These are phyloP conservation scores for Bryconaethiops microstoma DNA, from an alignment of 2,797 vertebrate genomes.

Conservation along the genomic window DNA sequence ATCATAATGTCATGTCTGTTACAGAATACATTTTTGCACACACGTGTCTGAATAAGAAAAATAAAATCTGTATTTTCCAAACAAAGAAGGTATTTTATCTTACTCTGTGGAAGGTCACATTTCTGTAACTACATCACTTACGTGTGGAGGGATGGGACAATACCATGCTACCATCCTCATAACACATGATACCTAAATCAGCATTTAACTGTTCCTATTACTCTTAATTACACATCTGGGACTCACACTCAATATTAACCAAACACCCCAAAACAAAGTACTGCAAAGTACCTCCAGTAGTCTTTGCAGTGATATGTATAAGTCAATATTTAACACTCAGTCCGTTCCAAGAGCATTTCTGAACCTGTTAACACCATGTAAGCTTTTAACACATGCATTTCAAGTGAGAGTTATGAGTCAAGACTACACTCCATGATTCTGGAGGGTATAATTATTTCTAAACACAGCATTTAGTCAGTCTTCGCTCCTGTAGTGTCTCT, in stretches of 20 bases:
- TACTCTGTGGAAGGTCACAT: slow-evolving; percentile 23
- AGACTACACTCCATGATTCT: slow-evolving; percentile 35
- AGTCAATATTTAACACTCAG: slow-evolving; percentile 16
- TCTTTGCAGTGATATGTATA: background rate
- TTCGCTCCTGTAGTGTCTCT: slow-evolving; percentile 48
- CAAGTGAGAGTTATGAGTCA: slow-evolving; percentile 23
- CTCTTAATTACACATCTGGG: background rate
- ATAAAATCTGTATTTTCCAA: slow-evolving; percentile 36
- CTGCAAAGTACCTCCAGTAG: background rate
- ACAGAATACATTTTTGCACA: slow-evolving; percentile 45
- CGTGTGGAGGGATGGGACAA: too few relatives aligned
- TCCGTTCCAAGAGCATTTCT: slow-evolving; percentile 3
- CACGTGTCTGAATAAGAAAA: slow-evolving; percentile 29
- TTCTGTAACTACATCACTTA: too few relatives aligned
- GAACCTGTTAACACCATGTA: background rate
- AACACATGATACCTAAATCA: background rate
- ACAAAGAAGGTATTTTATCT: slow-evolving; percentile 48
- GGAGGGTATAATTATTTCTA: slow-evolving; percentile 51
- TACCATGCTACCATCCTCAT: background rate
- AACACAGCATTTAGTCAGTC: slow-evolving; percentile 48
- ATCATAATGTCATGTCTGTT: slow-evolving; percentile 57
- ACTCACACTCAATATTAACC: background rate
- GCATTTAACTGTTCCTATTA: too few relatives aligned
- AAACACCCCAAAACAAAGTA: background rate
- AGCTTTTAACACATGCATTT: background rate